Evolutionary conservation across 2,113 vertebrate genomes (phyloP), one percentile per base, ranked within the genome.

Genomic region (Pagrus major): DNA sequence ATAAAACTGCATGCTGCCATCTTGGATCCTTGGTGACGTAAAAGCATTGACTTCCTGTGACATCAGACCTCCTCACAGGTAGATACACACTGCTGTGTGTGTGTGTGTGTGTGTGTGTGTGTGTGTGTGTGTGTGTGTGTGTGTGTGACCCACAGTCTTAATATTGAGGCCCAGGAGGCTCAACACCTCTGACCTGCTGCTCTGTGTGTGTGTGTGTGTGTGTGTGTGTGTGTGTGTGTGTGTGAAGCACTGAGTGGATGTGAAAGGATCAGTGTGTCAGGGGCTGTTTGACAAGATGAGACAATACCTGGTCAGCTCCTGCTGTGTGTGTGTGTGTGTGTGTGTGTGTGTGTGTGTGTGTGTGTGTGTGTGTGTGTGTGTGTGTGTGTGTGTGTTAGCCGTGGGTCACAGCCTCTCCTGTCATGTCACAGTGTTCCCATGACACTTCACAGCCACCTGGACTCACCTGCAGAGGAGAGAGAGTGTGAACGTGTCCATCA

Each of bases 271-370:
- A 91, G 63, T 33, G 64, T 83, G 84, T 90, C 86, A 86, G 71
- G 49, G 63, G 44, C 55, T 85, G 89, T 88, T 91, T 93, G 92
- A 93, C 89, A 90, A 87, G 82, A 77, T 51, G 55, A 90, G 85
- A 93, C 93, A 93, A 93, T 91, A 91, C 89, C 86, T 87, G 86
- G 88, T 92, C 78, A 92, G 49, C n/a, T n/a, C n/a, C n/a, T n/a
- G n/a, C n/a, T 18, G 6, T 20, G 27, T 31, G 54, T 20, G 25
- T 44, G 54, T 41, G 37, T 37, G 69, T 52, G 37, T 69, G 71
- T 63, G 71, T 67, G 54, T 73, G 33, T 44, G 35, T 52, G 70
- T 46, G 54, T 12, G 42, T 51, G 29, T 23, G 71, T 47, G 68
- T 72, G 60, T 46, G 64, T 46, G 54, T 60, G 44, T 68, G 69